Percentiles rank a stretch among this genome's conserved stretches.
Conservation (phyloP, 2,113 vertebrate genomes). For the Odobenus rosmarus region DNA sequence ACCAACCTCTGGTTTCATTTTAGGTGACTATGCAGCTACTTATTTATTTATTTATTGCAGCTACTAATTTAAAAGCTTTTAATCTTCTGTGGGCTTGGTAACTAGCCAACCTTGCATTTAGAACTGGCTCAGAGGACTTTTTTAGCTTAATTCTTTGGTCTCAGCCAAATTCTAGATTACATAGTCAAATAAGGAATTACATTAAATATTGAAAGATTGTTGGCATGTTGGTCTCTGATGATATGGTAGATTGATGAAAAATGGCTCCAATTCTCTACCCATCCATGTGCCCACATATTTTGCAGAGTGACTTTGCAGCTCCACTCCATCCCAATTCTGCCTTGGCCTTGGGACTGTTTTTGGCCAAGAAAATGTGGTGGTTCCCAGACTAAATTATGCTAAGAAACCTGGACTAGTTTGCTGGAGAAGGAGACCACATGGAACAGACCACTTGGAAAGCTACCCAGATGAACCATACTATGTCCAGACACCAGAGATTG, state of each 20-base stretch:
- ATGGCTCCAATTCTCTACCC: not conserved
- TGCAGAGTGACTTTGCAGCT: not conserved
- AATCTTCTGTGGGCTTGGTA: not conserved
- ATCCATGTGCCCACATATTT: not conserved
- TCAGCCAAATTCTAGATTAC: not conserved
- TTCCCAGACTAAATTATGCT: not conserved
- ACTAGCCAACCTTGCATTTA: not conserved
- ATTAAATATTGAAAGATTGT: not conserved
- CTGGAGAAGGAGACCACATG: not conserved
- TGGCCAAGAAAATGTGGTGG: not conserved
- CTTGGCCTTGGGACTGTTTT: not conserved
- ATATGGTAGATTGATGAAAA: not conserved
- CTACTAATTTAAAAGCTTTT: slow-evolving; percentile 40
- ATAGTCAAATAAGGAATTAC: not conserved
- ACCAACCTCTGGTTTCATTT: not conserved
- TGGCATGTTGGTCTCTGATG: not conserved
- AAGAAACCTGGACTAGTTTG: not conserved
- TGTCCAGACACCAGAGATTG: not conserved
- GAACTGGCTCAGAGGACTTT: not conserved
- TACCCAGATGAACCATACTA: not conserved
- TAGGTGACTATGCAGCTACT: not conserved
- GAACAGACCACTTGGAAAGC: not conserved
- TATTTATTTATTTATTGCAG: not conserved
- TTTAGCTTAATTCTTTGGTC: not conserved
- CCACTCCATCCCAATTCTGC: not conserved